phyloP scores from a whole-genome alignment of 2,113 vertebrate species.

The Rhinichthys klamathensis region DNA sequence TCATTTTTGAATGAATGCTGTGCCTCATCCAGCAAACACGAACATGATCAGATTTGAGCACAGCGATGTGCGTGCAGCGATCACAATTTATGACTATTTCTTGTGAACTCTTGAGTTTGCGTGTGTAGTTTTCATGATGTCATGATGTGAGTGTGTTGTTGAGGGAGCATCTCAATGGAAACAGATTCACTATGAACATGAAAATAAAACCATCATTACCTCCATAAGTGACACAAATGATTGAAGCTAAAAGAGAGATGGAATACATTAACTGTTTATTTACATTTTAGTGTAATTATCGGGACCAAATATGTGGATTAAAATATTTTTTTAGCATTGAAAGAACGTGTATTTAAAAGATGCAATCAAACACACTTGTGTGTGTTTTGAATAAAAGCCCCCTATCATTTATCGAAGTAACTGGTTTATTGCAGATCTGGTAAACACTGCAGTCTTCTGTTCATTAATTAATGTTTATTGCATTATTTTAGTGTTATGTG shows the following conservation, averaged over 20 bases:
- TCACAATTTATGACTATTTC: neutral
- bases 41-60: neutral
- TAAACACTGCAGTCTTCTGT: neutral
- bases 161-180: neutral
- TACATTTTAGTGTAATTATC: constrained; percentile 2
- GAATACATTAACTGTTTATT: constrained; percentile 5
- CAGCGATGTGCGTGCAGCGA: neutral
- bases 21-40: neutral
- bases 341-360: constrained; percentile 8
- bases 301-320: neutral
- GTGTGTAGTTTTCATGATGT: neutral
- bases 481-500: no score
- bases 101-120: neutral
- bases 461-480: no score
- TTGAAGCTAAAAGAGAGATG: neutral
- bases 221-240: neutral
- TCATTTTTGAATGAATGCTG: neutral
- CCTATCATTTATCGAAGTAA: neutral
- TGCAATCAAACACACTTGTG: constrained; percentile 6
- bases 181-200: neutral
- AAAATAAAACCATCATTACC: neutral
- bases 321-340: neutral
- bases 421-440: neutral
- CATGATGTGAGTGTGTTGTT: neutral
- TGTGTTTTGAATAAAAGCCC: neutral